Percentiles rank a stretch among this genome's conserved stretches.
Conservation (phyloP, 2,797 vertebrate genomes). For the Anguilla marmorata region DNA sequence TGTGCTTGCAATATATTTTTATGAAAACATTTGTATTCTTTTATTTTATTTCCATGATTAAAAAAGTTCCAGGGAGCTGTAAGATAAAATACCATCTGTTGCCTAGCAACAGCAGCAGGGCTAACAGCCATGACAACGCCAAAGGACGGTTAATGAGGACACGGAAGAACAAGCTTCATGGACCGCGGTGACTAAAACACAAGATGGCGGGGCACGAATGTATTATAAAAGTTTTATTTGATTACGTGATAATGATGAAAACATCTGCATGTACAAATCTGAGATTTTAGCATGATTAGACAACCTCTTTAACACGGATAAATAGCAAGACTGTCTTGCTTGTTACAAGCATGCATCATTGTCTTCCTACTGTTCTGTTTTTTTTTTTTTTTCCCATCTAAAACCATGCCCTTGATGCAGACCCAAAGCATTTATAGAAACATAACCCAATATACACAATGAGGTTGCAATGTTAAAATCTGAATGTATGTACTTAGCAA, state of each 20-base stretch:
- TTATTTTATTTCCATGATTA: slow-evolving; percentile 51
- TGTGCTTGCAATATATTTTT: background rate
- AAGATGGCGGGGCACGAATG: background rate
- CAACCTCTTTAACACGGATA: background rate
- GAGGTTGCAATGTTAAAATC: background rate
- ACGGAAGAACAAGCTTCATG: slow-evolving; percentile 62
- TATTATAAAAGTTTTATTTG: slow-evolving; percentile 18
- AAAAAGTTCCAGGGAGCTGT: slow-evolving; percentile 41
- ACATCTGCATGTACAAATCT: background rate
- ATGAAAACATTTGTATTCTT: slow-evolving; percentile 19
- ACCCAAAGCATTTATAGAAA: slow-evolving; percentile 26
- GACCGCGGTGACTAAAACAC: slow-evolving; percentile 18
- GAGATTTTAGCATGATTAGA: background rate
- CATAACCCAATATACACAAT: background rate
- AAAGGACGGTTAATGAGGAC: slow-evolving; percentile 67
- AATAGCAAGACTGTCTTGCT: slow-evolving; percentile 45
- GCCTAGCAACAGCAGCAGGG: slow-evolving; percentile 71
- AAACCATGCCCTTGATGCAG: slow-evolving; percentile 62
- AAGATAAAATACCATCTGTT: slow-evolving; percentile 60
- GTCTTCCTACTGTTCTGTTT: slow-evolving; percentile 33
- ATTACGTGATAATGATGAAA: background rate
- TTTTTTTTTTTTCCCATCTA: slow-evolving; percentile 65
- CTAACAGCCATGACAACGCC: slow-evolving; percentile 65
- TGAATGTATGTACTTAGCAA: background rate
- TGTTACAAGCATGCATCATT: slow-evolving; percentile 33